Evolutionary conservation across 1,140 invertebrate genomes (phyloP).

Genomic region (Brachionus angularis): DNA sequence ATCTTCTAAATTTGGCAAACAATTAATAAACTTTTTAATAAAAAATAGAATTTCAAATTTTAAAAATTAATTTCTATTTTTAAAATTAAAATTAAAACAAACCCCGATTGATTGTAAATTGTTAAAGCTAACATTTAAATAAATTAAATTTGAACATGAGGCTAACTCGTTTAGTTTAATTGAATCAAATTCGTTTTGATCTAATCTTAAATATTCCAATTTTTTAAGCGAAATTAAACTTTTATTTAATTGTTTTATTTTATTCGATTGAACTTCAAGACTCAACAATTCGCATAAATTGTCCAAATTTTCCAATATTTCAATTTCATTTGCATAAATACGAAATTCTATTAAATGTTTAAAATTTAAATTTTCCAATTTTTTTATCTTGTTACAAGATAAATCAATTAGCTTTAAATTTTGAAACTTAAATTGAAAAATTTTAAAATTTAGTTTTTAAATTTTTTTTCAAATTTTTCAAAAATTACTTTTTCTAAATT

Average conservation of each 20-base stretch:
- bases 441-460: background rate
- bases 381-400: constrained; percentile 53
- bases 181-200: constrained; percentile 51
- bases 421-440: constrained; percentile 48
- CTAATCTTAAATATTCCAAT: constrained; percentile 50
- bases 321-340: constrained; percentile 53
- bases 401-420: constrained; percentile 52
- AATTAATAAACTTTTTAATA: constrained; percentile 51
- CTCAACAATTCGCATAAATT: constrained; percentile 51
- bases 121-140: constrained; percentile 53
- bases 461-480: background rate
- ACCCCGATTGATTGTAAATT: constrained; percentile 46
- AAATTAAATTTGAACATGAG: constrained; percentile 50
- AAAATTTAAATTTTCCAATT: constrained; percentile 49
- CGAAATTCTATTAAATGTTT: constrained; percentile 52
- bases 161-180: constrained; percentile 51
- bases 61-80: background rate
- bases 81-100: background rate
- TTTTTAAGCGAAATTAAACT: constrained; percentile 49
- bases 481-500: background rate
- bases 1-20: constrained; percentile 55
- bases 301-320: constrained; percentile 49
- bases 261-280: constrained; percentile 54
- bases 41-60: background rate
- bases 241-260: constrained; percentile 50